Conservation (phyloP, 1,140 invertebrate species). For the Stegodyphus mimosarum region DNA sequence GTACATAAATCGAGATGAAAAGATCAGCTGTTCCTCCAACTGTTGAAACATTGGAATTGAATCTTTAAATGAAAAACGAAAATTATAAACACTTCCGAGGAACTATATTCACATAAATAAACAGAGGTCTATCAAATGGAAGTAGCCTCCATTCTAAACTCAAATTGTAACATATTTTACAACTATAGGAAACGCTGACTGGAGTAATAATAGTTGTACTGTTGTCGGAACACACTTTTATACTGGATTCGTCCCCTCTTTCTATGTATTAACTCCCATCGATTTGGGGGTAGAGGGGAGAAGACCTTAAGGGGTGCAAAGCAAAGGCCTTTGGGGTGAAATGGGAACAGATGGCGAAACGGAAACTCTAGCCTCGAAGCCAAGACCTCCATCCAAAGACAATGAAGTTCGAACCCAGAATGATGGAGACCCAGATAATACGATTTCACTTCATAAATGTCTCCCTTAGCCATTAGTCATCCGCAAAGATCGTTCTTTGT, state of each 20-base stretch:
- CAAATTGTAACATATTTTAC: no score
- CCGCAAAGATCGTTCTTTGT: slow-evolving; percentile 34
- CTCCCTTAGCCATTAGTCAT: slow-evolving; percentile 53
- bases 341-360: slow-evolving; percentile 57
- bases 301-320: slow-evolving; percentile 4
- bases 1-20: no score
- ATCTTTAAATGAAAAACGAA: no score
- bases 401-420: slow-evolving; percentile 50
- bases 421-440: slow-evolving; percentile 57
- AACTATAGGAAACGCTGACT: no score
- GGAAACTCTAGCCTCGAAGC: slow-evolving; percentile 50
- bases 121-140: no score
- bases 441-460: slow-evolving; percentile 60
- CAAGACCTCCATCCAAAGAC: slow-evolving; percentile 50
- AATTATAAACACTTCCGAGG: no score
- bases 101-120: no score
- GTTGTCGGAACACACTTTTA: no score
- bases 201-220: no score
- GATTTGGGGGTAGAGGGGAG: slow-evolving; percentile 7
- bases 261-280: neutral
- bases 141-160: no score
- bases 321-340: slow-evolving; percentile 10
- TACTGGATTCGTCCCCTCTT: neutral
- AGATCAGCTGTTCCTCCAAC: no score
- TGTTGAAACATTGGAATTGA: no score